These are phyloP conservation scores for Paralvinella palmiformis DNA, from an alignment of 1,140 invertebrate genomes.

Conservation along the genomic window DNA sequence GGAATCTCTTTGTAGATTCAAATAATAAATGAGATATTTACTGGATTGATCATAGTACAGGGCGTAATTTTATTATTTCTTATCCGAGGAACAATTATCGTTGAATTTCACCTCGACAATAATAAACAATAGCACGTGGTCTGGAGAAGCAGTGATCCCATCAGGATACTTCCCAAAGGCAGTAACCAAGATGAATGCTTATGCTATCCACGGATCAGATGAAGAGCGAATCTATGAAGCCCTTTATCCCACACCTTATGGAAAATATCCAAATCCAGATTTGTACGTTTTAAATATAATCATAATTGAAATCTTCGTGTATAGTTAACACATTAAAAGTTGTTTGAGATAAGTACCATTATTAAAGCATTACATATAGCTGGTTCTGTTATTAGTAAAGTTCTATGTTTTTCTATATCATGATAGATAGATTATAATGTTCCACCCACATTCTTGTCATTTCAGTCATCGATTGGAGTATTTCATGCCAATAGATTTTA, in stretches of 20 bases:
- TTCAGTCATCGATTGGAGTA: too few species aligned
- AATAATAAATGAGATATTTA: not conserved
- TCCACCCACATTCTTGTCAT: too few species aligned
- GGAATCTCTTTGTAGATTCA: not conserved
- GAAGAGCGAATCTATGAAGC: constrained; percentile 51
- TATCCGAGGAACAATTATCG: constrained; percentile 44
- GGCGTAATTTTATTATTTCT: not conserved
- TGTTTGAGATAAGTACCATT: too few species aligned
- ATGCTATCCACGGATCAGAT: constrained; percentile 55
- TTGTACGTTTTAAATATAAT: constrained; percentile 51
- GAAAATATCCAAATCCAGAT: constrained; percentile 50
- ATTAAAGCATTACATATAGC: too few species aligned
- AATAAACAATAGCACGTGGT: constrained; percentile 40
- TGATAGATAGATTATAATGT: too few species aligned
- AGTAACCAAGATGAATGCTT: constrained; percentile 56
- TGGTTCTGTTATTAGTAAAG: too few species aligned
- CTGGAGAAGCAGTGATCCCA: constrained; percentile 48
- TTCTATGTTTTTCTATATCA: too few species aligned
- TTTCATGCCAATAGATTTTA: too few species aligned
- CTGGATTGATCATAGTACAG: not conserved
- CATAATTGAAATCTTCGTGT: too few species aligned
- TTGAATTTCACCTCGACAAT: constrained; percentile 40
- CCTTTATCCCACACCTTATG: constrained; percentile 50
- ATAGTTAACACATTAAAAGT: too few species aligned
- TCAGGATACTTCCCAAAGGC: constrained; percentile 47